Evolutionary conservation across 2,888 invertebrate species (phyloP).

Genomic region (Glyphotaelius pellucidus): DNA sequence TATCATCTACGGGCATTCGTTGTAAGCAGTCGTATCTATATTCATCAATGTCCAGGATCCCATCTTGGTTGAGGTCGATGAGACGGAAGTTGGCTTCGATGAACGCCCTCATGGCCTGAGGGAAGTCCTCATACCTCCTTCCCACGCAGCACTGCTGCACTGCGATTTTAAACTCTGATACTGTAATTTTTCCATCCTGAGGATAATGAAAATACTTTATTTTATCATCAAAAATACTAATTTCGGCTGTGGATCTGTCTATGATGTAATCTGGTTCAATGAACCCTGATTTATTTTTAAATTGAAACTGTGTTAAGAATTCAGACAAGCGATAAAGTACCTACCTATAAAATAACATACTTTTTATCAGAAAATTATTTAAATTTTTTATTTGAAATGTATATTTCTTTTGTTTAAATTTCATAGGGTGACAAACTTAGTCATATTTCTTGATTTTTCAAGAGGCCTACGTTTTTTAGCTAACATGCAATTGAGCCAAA

Average conservation of each 20-base stretch:
- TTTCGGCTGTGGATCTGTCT: too few species aligned
- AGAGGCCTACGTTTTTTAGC: too few species aligned
- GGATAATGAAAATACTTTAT: slow-evolving; percentile 66
- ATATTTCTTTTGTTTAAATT: too few species aligned
- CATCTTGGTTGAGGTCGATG: slow-evolving; percentile 89
- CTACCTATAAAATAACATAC: too few species aligned
- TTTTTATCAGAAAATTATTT: too few species aligned
- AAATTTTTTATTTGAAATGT: too few species aligned
- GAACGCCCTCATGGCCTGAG: slow-evolving; percentile 91
- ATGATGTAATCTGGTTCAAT: background rate
- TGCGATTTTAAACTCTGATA: slow-evolving; percentile 88
- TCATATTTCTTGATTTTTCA: too few species aligned
- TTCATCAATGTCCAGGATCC: slow-evolving; percentile 87
- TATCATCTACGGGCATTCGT: slow-evolving; percentile 87
- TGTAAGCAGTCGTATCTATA: slow-evolving; percentile 90
- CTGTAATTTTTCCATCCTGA: slow-evolving; percentile 89
- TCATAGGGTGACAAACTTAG: too few species aligned
- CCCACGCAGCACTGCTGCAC: slow-evolving; percentile 89
- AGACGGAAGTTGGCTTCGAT: slow-evolving; percentile 90
- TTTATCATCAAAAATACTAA: background rate
- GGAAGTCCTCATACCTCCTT: slow-evolving; percentile 86
- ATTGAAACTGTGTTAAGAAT: too few species aligned
- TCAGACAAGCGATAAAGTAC: too few species aligned
- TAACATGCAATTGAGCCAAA: too few species aligned
- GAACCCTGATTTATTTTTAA: background rate